Evolutionary conservation across 2,797 vertebrate species (phyloP).

Genomic region (Hirundo rustica): DNA sequence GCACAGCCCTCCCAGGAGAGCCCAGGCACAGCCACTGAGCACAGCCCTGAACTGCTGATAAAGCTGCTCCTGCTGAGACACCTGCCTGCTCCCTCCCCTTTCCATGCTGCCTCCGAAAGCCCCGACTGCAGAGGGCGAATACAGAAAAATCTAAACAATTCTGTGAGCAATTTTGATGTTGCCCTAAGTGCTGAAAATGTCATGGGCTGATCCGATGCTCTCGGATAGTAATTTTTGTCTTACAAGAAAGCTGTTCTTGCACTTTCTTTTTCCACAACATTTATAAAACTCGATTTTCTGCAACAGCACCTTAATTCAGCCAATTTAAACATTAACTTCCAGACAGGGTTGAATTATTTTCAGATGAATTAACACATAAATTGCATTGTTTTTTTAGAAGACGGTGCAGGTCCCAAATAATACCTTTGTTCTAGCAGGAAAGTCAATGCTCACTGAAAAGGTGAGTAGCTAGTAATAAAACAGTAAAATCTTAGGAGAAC

Average conservation of each 20-base stretch:
- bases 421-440: not conserved
- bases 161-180: not conserved
- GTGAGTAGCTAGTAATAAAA: not conserved
- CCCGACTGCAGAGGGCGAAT: accelerated
- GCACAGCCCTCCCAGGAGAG: not conserved
- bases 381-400: not conserved
- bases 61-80: not conserved
- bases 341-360: not conserved
- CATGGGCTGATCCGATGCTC: not conserved
- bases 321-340: slow-evolving; percentile 2
- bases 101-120: accelerated
- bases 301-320: not conserved
- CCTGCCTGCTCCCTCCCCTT: not conserved
- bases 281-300: not conserved
- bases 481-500: not conserved
- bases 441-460: not conserved
- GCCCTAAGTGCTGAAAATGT: not conserved
- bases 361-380: not conserved
- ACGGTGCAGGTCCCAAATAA: not conserved
- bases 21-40: accelerated
- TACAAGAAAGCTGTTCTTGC: not conserved
- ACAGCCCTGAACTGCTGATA: not conserved
- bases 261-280: not conserved
- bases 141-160: not conserved
- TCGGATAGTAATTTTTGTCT: not conserved